These are phyloP conservation scores for Cochlearius cochlearius DNA, from an alignment of 2,113 vertebrate genomes.

Conservation along the genomic window DNA sequence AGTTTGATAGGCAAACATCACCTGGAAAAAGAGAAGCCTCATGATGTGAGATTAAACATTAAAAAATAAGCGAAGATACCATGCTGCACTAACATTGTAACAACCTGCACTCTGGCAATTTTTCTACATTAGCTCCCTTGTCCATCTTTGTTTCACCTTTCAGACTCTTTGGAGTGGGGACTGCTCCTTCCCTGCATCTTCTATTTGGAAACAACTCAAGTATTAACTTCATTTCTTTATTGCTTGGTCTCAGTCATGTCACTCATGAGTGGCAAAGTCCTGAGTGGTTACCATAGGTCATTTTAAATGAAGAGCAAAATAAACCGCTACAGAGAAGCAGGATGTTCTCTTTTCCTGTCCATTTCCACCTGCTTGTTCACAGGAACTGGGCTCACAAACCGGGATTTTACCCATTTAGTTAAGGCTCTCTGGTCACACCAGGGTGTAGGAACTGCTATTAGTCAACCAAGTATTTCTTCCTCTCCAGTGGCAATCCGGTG, in stretches of 20 bases:
- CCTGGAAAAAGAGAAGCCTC: neutral
- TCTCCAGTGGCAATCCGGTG: neutral
- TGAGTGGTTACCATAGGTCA: rapidly evolving
- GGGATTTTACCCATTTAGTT: neutral
- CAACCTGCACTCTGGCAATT: neutral
- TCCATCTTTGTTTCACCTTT: neutral
- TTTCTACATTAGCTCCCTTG: neutral
- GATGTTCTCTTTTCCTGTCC: neutral
- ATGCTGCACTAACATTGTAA: neutral
- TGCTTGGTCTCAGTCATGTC: neutral
- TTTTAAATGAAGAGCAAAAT: neutral
- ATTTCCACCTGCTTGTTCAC: neutral
- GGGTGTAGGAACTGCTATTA: neutral
- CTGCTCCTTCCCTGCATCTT: neutral
- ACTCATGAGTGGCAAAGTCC: neutral
- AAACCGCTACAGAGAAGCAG: neutral
- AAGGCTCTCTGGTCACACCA: neutral
- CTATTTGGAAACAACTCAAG: neutral
- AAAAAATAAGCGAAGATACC: neutral
- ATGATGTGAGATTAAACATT: neutral
- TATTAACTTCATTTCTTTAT: neutral
- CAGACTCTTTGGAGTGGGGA: neutral
- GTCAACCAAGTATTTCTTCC: neutral
- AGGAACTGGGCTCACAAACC: neutral
- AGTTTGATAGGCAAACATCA: neutral